Evolutionary conservation across 2,797 vertebrate genomes (phyloP), one percentile per base, ranked within the genome.

Genomic region (Lithobates pipiens): DNA sequence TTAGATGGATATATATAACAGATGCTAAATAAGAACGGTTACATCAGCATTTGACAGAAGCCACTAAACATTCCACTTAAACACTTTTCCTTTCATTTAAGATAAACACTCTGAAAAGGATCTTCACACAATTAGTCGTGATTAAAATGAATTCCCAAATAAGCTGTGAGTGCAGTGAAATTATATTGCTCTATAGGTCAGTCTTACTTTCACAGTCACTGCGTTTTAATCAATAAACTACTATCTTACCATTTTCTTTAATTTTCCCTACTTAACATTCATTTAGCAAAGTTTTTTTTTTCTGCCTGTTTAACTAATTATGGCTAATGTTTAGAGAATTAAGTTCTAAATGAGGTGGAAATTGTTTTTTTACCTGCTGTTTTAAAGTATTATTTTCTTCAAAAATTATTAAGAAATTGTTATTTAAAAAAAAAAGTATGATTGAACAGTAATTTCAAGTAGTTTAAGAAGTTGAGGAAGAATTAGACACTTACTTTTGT

Each of bases 311-410:
- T 86, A 88, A 91, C 90, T 90, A 89, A 88, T 57, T 76, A n/a
- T 44, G 88, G 85, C 85, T 88, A 90, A 89, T 89, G 88, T 91
- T 89, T 90, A 88, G 42, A 86, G 78, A 90, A 89, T 91, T 91
- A 88, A 27, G 76, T 36, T 70, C 69, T 57, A 86, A 86, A 86
- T 86, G 76, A 79, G 67, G 75, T 75, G n/a, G 82, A 69, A 77
- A 86, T 86, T 36, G 36, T 15, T 82, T 82, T 21, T 65, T n/a
- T 23, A 32, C n/a, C 50, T 46, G 44, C 27, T 34, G 5, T 54
- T 57, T 71, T n/a, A 76, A 6, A 0, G 18, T 65, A 65, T 65
- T 65, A 23, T 65, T 65, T 61, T 65, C 61, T 65, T 54, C 2
- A 65, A 9, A 21, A 65, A 65, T 10, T 25, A 65, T 25, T 65